phyloP scores from a whole-genome alignment of 2,113 vertebrate species.

The Eublepharis macularius region DNA sequence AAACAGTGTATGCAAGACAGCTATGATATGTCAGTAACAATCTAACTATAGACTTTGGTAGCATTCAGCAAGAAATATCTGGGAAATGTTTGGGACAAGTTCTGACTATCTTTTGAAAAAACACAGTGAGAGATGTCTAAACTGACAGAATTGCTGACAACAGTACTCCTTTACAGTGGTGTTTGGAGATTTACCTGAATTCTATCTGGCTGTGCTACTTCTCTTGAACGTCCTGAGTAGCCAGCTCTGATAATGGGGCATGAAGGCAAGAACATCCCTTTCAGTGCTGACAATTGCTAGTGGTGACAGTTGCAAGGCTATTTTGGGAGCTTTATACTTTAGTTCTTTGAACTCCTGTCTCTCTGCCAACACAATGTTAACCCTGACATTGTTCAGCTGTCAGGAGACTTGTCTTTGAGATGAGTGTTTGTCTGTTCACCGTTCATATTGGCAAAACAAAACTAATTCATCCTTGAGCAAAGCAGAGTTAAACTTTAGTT shows the following conservation, averaged over 20 bases:
- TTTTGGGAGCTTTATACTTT: conserved; percentile 71
- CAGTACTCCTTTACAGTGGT: background rate
- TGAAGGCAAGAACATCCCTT: conserved; percentile 65
- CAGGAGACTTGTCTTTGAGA: conserved; percentile 25
- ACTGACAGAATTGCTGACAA: background rate
- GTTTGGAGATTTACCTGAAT: background rate
- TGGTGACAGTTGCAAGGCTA: conserved; percentile 76
- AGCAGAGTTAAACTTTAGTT: background rate
- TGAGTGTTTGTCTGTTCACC: background rate
- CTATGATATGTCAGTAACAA: fast-evolving
- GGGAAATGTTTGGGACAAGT: background rate
- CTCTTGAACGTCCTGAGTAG: conserved; percentile 36
- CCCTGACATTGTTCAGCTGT: conserved; percentile 57
- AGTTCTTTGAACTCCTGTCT: conserved; percentile 62
- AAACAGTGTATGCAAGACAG: background rate
- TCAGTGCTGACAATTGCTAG: conserved; percentile 48
- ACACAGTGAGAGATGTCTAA: background rate
- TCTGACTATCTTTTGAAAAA: background rate
- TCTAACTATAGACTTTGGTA: fast-evolving
- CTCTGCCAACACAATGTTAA: conserved; percentile 62
- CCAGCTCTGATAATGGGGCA: conserved; percentile 45
- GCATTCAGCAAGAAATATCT: fast-evolving
- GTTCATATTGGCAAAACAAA: background rate
- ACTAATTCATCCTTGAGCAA: conserved; percentile 22
- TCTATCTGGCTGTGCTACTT: conserved; percentile 20